Evolutionary conservation across 2,797 vertebrate species (phyloP), one percentile per base, ranked within the genome.

Genomic region (Thripadectes ignobilis): DNA sequence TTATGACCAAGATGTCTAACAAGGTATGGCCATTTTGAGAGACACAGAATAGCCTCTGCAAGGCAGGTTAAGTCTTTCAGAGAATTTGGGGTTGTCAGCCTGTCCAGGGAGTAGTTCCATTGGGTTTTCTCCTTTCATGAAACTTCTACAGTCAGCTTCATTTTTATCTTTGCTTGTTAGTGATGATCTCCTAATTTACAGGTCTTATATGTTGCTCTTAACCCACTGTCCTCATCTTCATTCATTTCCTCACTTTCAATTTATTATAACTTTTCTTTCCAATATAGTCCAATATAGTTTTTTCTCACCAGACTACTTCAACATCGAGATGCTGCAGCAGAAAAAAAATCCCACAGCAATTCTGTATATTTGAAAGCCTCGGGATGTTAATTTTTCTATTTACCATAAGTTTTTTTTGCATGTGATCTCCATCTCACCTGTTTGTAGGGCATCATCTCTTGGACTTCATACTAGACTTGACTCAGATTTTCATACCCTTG

Each of bases 401-500:
- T 90, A 77, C 77, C 67, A 27, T 81, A 45, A 27, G 41, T 65
- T 93, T 39, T 93, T 39, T 71, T 92, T 94, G 52, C 19, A 54
- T 84, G 54, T 87, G 68, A 91, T 62, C 72, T 93, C 77, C 52
- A 52, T n/a, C 65, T 92, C 72, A 81, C 19, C 62, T 96, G 77
- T 95, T 95, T 91, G 57, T 86, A 92, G 93, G 77, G 10, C 21
- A 93, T 88, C 38, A 75, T 81, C 15, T 81, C 54, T 69, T 77
- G 15, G 10, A 32, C 82, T 94, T 96, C 45, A 71, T 58, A 90
- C 30, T 66, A 66, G 93, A 77, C 88, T 83, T 93, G 72, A 95
- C 71, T 93, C 85, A 86, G 74, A 91, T 69, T 95, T 92, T 88
- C 55, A 43, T 91, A 96, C 79, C 32, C 26, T 74, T 81, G 75